Percentiles rank a stretch among this genome's conserved stretches.
These are phyloP conservation scores for Acronicta alni DNA, from an alignment of 2,888 invertebrate genomes.

Conservation along the genomic window DNA sequence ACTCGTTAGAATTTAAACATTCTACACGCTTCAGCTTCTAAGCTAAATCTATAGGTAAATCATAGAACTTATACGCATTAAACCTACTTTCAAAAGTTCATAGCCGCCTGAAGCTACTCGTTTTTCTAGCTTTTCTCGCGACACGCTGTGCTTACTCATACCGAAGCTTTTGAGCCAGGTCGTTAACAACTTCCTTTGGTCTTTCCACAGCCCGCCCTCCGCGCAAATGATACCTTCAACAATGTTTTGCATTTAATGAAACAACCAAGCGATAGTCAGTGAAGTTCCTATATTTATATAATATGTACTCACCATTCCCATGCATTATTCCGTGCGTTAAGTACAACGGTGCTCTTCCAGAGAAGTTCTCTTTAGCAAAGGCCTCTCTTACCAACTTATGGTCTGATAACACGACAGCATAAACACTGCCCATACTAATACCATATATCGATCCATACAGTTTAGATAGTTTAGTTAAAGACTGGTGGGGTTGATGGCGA, in stretches of 20 bases:
- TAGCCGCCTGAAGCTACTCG: constrained; percentile 90
- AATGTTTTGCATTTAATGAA: constrained; percentile 9
- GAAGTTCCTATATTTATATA: background rate
- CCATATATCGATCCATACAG: constrained; percentile 93
- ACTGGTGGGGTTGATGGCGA: constrained; percentile 91
- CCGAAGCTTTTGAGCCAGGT: constrained; percentile 93
- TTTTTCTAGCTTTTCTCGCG: constrained; percentile 90
- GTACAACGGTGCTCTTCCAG: constrained; percentile 94
- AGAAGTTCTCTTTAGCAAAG: constrained; percentile 92
- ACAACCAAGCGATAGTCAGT: background rate
- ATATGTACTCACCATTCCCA: constrained; percentile 92
- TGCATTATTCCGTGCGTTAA: constrained; percentile 96
- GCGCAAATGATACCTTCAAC: constrained; percentile 94
- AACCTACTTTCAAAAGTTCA: constrained; percentile 89
- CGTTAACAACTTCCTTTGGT: constrained; percentile 93
- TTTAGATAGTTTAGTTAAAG: constrained; percentile 91
- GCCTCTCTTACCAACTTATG: constrained; percentile 92
- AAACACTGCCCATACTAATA: constrained; percentile 92
- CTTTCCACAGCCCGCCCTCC: constrained; percentile 94
- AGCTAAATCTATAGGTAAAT: background rate
- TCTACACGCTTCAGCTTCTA: no score
- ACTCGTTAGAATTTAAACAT: no score
- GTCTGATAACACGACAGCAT: constrained; percentile 94
- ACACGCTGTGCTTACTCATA: constrained; percentile 90
- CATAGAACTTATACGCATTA: constrained; percentile 4